Evolutionary conservation across 1,140 invertebrate genomes (phyloP).

Genomic region (Aphaenogaster ashmeadi): DNA sequence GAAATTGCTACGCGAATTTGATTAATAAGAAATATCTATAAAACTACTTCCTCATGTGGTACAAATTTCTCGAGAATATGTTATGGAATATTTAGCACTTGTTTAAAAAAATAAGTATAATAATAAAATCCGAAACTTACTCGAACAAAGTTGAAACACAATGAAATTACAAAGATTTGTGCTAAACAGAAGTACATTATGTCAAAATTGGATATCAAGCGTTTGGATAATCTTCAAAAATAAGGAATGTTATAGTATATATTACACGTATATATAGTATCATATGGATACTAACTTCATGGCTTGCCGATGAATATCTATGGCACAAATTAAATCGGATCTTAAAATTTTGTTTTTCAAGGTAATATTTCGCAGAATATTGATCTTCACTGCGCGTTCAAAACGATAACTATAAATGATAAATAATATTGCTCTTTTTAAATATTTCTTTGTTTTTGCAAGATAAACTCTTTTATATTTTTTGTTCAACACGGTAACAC

Average conservation of each 20-base stretch:
- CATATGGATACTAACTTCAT: conserved; percentile 14
- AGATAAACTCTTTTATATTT: background rate
- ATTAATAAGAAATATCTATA: too few species aligned
- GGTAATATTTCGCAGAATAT: background rate
- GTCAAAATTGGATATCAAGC: background rate
- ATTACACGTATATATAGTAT: background rate
- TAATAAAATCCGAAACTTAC: conserved; percentile 6
- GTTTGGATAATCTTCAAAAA: background rate
- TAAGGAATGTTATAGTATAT: background rate
- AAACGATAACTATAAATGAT: conserved; percentile 23
- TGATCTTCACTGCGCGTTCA: background rate
- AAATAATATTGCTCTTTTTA: background rate
- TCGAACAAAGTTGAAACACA: conserved; percentile 5
- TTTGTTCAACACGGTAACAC: background rate
- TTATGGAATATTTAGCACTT: background rate
- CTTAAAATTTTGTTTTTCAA: background rate
- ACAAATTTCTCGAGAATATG: too few species aligned
- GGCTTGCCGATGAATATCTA: conserved; percentile 35
- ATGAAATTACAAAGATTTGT: background rate
- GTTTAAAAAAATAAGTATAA: background rate
- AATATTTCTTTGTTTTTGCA: background rate
- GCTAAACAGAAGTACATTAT: background rate
- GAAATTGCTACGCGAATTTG: too few species aligned
- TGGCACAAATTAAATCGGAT: background rate
- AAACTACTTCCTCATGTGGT: too few species aligned